Conservation (phyloP, 64 coral and sea anemone species). For the Actinia equina region DNA sequence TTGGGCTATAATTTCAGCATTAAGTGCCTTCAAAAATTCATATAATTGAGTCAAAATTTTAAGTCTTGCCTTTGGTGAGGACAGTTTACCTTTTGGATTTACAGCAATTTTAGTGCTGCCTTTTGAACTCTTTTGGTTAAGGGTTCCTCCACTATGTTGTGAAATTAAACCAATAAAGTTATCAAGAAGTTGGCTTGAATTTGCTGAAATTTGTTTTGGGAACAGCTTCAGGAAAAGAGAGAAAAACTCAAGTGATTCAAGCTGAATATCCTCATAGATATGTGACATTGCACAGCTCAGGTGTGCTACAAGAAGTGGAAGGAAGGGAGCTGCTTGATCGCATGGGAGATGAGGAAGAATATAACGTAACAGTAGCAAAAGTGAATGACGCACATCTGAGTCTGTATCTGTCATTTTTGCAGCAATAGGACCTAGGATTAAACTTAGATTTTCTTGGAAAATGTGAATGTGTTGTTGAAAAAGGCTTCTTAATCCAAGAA, state of each 20-base stretch:
- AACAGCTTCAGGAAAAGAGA: constrained; percentile 74
- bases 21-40: constrained; percentile 61
- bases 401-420: constrained; percentile 84
- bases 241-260: constrained; percentile 81
- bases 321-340: constrained; percentile 75
- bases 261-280: constrained; percentile 77
- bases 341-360: constrained; percentile 61
- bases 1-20: constrained; percentile 2
- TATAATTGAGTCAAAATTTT: constrained; percentile 64
- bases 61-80: constrained; percentile 71
- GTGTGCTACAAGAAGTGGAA: constrained; percentile 66
- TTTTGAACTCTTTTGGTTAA: constrained; percentile 13
- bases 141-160: constrained; percentile 34
- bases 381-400: constrained; percentile 66
- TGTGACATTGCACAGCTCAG: constrained; percentile 95
- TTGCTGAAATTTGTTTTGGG: constrained; percentile 52
- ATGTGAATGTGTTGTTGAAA: constrained; percentile 56
- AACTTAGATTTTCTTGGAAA: constrained; percentile 68
- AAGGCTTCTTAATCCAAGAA: constrained; percentile 71
- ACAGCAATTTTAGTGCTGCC: constrained; percentile 35
- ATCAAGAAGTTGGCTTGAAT: constrained; percentile 60
- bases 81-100: constrained; percentile 78
- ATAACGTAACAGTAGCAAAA: constrained; percentile 58
- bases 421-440: constrained; percentile 42
- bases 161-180: constrained; percentile 80